Base-by-base conservation (phyloP, 2,113 vertebrate species). In the Labrus mixtus region DNA sequence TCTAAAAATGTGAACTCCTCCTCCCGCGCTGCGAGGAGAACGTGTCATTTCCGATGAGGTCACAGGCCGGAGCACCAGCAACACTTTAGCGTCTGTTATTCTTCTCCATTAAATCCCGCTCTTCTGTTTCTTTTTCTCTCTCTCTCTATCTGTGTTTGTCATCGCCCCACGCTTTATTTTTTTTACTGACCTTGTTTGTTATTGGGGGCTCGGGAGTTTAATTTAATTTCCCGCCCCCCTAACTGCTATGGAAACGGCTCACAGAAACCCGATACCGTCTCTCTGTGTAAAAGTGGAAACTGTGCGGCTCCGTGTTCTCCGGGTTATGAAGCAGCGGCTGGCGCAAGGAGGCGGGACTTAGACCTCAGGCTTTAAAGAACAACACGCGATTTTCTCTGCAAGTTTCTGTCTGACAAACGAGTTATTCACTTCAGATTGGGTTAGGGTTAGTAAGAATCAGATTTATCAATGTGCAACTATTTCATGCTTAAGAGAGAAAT, bases 1-100 rank as follows among this genome's bases (percentile, higher is more conserved):
- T 63, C 61, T 77, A 58, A 78, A 78, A 73, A 77, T 73, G 25
- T 36, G 10, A 68, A 78, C 68, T 64, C 41, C 57, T 54, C 20
- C n/a, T n/a, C n/a, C n/a, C 13, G 19, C 25, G 16, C 22, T 75
- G 76, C 55, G 48, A n/a, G 43, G 69, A 71, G 54, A 78, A 78
- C 68, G 87, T 79, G 86, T 91, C 65, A 79, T 89, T 91, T 93
- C 82, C 74, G 60, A 78, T 79, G 60, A 88, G 85, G 87, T 88
- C 87, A 88, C 39, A 1, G 33, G 48, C 55, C 19, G 19, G 68
- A 13, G 73, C 63, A 75, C 78, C 68, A 81, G 69, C 71, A 90
- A 87, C 81, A 81, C 58, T 33, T 33, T n/a, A 25, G 63, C 74
- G 63, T 45, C 75, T 88, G 81, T 91, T 90, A 56, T 89, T 85